A percentile compares a stretch with the other conserved stretches of the same genome.
Conservation (phyloP, 1,140 invertebrate genomes). For the Radopholus similis region DNA sequence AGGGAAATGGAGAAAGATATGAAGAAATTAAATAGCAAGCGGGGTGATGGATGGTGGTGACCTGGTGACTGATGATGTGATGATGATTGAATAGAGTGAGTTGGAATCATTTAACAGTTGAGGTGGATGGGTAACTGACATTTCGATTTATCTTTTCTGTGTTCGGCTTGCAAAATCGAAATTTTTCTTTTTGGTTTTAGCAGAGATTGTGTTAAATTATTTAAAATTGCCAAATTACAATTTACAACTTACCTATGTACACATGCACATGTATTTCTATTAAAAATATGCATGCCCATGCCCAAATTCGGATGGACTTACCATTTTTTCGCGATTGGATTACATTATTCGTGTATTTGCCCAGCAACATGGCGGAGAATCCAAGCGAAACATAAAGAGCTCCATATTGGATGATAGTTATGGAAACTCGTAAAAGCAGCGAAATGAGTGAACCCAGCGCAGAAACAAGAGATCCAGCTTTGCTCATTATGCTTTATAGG, state of each 20-base stretch:
- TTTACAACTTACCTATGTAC: background rate
- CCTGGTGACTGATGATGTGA: background rate
- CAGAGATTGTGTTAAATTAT: background rate
- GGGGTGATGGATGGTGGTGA: background rate
- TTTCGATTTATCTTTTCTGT: too few relatives aligned
- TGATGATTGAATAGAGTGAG: background rate
- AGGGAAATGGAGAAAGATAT: background rate
- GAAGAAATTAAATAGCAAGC: background rate
- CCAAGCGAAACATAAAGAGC: conserved; percentile 27
- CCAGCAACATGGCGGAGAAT: conserved; percentile 29
- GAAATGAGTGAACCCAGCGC: conserved; percentile 26
- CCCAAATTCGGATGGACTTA: conserved; percentile 10
- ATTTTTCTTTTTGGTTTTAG: background rate
- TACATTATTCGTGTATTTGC: conserved; percentile 31
- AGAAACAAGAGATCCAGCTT: conserved; percentile 28
- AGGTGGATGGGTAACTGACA: background rate
- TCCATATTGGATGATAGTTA: conserved; percentile 12
- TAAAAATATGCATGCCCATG: background rate
- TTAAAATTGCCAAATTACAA: background rate
- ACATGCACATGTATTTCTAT: background rate
- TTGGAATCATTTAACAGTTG: too few relatives aligned
- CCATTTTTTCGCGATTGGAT: conserved; percentile 30
- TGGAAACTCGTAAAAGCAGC: conserved; percentile 25
- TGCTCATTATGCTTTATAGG: conserved; percentile 19
- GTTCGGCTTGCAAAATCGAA: background rate